A percentile compares a stretch with the other conserved stretches of the same genome.
These are phyloP conservation scores for Acyrthosiphon pisum DNA, from an alignment of 1,140 invertebrate species.

Conservation along the genomic window DNA sequence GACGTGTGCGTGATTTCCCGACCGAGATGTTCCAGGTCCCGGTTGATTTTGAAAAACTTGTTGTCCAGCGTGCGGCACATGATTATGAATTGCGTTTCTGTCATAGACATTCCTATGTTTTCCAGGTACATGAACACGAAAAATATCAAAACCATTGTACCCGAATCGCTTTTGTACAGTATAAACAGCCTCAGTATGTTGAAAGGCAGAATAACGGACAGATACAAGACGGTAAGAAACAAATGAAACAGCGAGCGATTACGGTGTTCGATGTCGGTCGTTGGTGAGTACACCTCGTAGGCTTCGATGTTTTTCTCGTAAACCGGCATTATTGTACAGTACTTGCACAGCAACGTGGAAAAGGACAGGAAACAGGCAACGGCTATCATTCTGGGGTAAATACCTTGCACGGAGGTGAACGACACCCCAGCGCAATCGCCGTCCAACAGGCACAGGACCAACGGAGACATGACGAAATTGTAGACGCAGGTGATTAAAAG, in stretches of 20 bases:
- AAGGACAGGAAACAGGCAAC: not conserved
- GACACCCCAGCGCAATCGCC: not conserved
- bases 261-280: not conserved
- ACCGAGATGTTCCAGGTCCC: not conserved
- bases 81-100: not conserved
- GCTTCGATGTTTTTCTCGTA: not conserved
- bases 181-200: not conserved
- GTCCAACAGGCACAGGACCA: not conserved
- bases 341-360: not conserved
- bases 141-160: not conserved
- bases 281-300: not conserved
- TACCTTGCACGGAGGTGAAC: not conserved
- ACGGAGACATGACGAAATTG: conserved; percentile 14
- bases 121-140: not conserved
- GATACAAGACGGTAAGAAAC: not conserved
- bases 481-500: not conserved
- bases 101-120: not conserved
- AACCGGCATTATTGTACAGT: not conserved
- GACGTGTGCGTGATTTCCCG: not conserved
- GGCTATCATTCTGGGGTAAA: not conserved
- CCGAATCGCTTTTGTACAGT: not conserved
- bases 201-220: not conserved
- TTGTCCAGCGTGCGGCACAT: not conserved
- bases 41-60: conserved; percentile 1
- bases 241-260: not conserved